Evolutionary conservation across 2,888 invertebrate genomes (phyloP).

Genomic region (Scelioninae gen. 2): DNA sequence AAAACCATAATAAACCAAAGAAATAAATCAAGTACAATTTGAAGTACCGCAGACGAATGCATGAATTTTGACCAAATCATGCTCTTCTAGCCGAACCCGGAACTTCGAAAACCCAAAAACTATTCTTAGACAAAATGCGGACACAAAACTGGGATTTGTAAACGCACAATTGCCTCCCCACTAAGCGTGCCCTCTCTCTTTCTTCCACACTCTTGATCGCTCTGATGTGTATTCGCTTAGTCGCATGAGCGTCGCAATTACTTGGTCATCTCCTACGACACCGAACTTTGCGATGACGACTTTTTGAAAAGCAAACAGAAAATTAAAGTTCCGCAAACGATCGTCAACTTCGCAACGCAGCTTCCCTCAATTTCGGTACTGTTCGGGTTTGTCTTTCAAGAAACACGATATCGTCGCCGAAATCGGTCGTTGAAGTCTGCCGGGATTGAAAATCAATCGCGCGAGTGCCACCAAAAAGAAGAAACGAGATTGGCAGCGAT

Average conservation of each 20-base stretch:
- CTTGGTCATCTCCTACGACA: slow-evolving; percentile 60
- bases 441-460: slow-evolving; percentile 18
- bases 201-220: slow-evolving; percentile 55
- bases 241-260: slow-evolving; percentile 61
- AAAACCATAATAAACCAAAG: too few relatives aligned
- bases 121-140: not conserved
- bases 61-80: too few relatives aligned
- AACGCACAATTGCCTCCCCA: slow-evolving; percentile 60
- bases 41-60: too few relatives aligned
- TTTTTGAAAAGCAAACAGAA: slow-evolving; percentile 25
- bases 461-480: slow-evolving; percentile 16
- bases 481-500: slow-evolving; percentile 15
- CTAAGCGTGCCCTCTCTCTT: slow-evolving; percentile 54
- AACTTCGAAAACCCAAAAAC: too few relatives aligned
- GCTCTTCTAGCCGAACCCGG: too few relatives aligned
- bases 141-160: slow-evolving; percentile 50
- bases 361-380: too few relatives aligned
- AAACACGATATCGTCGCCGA: not conserved
- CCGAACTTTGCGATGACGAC: slow-evolving; percentile 42
- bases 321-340: too few relatives aligned
- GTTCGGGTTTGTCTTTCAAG: too few relatives aligned
- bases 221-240: slow-evolving; percentile 57
- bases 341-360: too few relatives aligned
- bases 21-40: too few relatives aligned
- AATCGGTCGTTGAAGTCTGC: slow-evolving; percentile 8